Conservation (phyloP, 1,140 invertebrate species). For the Sycophaga agraensis region DNA sequence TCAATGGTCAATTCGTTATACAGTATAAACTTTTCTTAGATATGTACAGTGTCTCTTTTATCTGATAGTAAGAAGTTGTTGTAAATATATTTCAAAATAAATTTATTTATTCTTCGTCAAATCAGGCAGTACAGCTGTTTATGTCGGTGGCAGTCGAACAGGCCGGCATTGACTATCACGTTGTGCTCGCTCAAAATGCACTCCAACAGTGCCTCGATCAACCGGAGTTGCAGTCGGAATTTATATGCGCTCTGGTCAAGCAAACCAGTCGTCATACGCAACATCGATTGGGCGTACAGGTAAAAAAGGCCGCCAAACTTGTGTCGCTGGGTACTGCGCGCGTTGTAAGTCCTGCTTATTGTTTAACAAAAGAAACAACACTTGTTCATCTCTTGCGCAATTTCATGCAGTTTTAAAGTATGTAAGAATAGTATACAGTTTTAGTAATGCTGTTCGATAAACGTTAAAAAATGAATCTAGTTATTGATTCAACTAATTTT, state of each 20-base stretch:
- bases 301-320: slow-evolving; percentile 67
- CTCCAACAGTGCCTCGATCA: slow-evolving; percentile 86
- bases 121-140: slow-evolving; percentile 88
- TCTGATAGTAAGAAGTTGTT: too few species aligned
- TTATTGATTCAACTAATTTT: too few species aligned
- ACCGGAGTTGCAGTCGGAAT: slow-evolving; percentile 87
- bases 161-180: slow-evolving; percentile 93
- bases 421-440: too few species aligned
- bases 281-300: slow-evolving; percentile 85
- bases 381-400: slow-evolving; percentile 4
- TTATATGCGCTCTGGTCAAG: slow-evolving; percentile 87
- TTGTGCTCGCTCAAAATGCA: slow-evolving; percentile 91
- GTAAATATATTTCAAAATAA: too few species aligned
- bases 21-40: too few species aligned
- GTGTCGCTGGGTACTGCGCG: slow-evolving; percentile 59
- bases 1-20: too few species aligned
- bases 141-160: slow-evolving; percentile 92
- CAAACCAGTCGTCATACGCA: slow-evolving; percentile 88
- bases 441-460: too few species aligned
- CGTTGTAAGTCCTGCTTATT: slow-evolving; percentile 63
- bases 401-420: too few species aligned
- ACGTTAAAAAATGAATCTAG: too few species aligned
- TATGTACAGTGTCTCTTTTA: too few species aligned
- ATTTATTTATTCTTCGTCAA: slow-evolving; percentile 31
- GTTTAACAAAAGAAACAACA: slow-evolving; percentile 51